Evolutionary conservation across 2,113 vertebrate species (phyloP).

Genomic region (Mesoclemmys tuberculata): DNA sequence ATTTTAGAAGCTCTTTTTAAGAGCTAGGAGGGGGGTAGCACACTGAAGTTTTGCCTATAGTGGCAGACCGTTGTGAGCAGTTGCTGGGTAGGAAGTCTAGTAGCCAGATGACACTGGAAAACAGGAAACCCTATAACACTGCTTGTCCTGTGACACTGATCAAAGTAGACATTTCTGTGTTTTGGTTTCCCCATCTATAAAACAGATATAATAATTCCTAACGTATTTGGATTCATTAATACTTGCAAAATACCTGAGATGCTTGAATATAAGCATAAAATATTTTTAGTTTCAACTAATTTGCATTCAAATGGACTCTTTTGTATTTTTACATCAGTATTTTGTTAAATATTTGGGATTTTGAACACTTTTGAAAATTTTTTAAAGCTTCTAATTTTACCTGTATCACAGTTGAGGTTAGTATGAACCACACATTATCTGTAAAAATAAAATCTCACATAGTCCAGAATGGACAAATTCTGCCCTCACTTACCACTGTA

Average conservation of each 20-base stretch:
- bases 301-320: not conserved
- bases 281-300: not conserved
- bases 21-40: not conserved
- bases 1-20: not conserved
- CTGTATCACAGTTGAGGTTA: not conserved
- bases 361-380: accelerated
- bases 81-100: not conserved
- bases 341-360: not conserved
- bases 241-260: not conserved
- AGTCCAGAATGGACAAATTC: not conserved
- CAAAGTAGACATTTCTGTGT: not conserved
- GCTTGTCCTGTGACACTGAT: not conserved
- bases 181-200: not conserved
- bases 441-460: not conserved
- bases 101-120: not conserved
- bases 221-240: not conserved
- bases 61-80: not conserved
- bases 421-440: not conserved
- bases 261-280: not conserved
- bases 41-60: not conserved
- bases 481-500: not conserved
- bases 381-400: not conserved
- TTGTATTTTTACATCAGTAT: not conserved
- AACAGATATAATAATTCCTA: not conserved
- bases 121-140: not conserved